Base-by-base conservation (phyloP, 2,888 invertebrate genomes). In the Lobophora halterata region DNA sequence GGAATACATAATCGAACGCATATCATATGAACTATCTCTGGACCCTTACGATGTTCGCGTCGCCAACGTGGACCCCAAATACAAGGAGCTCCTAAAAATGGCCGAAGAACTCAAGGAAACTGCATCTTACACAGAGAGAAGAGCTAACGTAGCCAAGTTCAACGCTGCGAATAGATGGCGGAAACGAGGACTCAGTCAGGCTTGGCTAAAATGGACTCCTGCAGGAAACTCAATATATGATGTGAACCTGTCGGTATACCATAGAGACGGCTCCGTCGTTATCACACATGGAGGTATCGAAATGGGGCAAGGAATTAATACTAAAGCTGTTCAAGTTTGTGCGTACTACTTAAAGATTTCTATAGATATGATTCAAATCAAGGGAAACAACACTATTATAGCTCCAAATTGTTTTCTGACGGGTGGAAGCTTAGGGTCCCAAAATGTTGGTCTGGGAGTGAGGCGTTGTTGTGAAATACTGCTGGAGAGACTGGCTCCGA, bases 81-180 rank as follows among this genome's bases (percentile, higher is more conserved):
- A 49, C 3, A 8, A 28, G 9, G 41, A 48, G 20, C 64, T 64
- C 1, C 43, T 89, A 9, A 57, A 66, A 19, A 81, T 92, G 70
- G 60, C 90, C 3, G 72, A 88, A 1, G 86, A 85, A 10, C 39
- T 92, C 3, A 81, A 85, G 55, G 64, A 62, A 17, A 82, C 87
- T 43, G 79, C 88, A 0, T 79, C 91, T 23, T 91, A 89, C 49
- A 75, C 74, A 0, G 59, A 67, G 8, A 74, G 92, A 13, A 81
- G 76, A 52, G 58, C 62, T 19, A 76, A 71, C 2, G 80, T 91
- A 3, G 71, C 82, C 10, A 58, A 71, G 3, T 93, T 89, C 52
- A 93, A 93, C 60, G 60, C 69, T 4, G 46, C 85, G 45, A 94
- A 94, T 68, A 81, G 92, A 35, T 95, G 93, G 93, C 91, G 89